phyloP scores from a whole-genome alignment of 2,113 vertebrate genomes.

The Nothocercus julius region DNA sequence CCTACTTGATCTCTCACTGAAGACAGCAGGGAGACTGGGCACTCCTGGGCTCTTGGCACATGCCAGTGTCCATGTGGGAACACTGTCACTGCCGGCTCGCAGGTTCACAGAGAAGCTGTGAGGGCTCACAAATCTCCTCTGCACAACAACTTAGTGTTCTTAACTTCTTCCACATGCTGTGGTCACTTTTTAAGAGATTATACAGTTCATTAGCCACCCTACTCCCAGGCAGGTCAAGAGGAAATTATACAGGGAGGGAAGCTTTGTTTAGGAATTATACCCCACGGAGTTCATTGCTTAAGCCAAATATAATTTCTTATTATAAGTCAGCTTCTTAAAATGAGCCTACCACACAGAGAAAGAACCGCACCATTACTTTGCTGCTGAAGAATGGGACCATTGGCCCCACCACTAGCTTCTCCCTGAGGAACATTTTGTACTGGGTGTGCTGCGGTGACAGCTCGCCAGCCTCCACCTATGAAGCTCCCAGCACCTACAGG shows the following conservation, averaged over 20 bases:
- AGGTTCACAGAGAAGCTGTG: rapidly evolving
- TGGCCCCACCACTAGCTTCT: background rate
- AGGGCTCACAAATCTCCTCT: rapidly evolving
- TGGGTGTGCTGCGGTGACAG: background rate
- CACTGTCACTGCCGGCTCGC: rapidly evolving
- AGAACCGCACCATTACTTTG: background rate
- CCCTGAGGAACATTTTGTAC: background rate
- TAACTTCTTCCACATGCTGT: background rate
- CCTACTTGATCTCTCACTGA: background rate
- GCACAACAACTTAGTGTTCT: background rate
- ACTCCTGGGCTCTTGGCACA: rapidly evolving
- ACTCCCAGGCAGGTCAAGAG: background rate
- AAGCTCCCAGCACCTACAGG: background rate
- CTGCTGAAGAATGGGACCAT: background rate
- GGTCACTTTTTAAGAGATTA: constrained; percentile 14
- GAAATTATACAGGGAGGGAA: background rate
- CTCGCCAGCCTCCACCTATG: background rate
- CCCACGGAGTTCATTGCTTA: background rate
- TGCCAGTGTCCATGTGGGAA: background rate
- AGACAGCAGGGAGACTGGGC: background rate
- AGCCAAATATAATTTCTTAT: background rate
- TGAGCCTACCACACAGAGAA: background rate
- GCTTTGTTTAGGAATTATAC: background rate
- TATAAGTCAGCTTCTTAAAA: constrained; percentile 24
- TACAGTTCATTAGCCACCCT: constrained; percentile 32